Evolutionary conservation across 1,140 invertebrate genomes (phyloP), one percentile per base, ranked within the genome.

Genomic region (Drosophila parvula): DNA sequence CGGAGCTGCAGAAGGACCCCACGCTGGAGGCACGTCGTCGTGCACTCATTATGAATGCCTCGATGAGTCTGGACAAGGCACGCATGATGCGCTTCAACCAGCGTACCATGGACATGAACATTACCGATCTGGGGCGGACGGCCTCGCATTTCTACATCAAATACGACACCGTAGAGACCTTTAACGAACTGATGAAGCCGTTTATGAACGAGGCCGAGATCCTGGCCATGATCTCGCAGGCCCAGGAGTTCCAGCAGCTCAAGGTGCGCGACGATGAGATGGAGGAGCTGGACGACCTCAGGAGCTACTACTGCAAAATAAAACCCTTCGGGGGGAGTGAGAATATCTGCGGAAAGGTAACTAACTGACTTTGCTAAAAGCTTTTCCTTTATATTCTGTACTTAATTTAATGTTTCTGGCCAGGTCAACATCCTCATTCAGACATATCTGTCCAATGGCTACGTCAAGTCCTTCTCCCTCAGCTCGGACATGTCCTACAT

Each of bases 91-190:
- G 98, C 3, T 99, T 96, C 90, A 96, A 98, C 93, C 94, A 95
- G 68, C 93, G 93, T 50, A 98, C 96, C 10, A 96, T 97, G 18
- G 97, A 97, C 90, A 93, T 99, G 18, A 95, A 95, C 83, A 93
- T 96, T 1, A 97, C 95, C 67, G 98, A 99, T 93, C 93, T 99
- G 45, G 99, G 99, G 2, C 94, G 99, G 63, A 99, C 97, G 51
- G 98, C 99, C 1, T 99, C 98, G 91, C 97, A 99, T 92, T 99
- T 96, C 93, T 99, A 99, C 92, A 98, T 99, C 44, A 99, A 98
- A 83, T 98, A 98, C 92, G 97, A 98, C 82, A 99, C 98, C 0
- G 96, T 99, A 78, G 96, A 98, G 92, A 95, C 96, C 41, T 97
- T 99, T 88, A 98, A 98, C 92, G 95, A 97, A 82, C 93, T 95